Evolutionary conservation across 2,797 vertebrate genomes (phyloP), one percentile per base, ranked within the genome.

Genomic region (Notolepis coatsorum): DNA sequence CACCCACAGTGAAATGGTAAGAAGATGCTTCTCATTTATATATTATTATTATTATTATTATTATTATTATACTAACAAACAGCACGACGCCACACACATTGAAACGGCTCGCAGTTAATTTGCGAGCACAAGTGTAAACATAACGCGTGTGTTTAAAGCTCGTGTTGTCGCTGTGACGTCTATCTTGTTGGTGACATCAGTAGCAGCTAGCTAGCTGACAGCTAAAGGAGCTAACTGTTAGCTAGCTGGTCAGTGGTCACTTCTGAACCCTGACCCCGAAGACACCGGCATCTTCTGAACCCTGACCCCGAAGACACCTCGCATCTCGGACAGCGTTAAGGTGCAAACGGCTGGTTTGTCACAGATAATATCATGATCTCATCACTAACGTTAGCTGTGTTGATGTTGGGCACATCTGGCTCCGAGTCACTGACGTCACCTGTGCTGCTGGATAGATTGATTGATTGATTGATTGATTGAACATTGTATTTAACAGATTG

Each of bases 1-100:
- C 53, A 77, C 71, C 81, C 71, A 63, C 74, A 68, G 53, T 84
- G 84, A 88, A 79, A 94, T 94, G 92, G 93, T 94, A 86, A 89
- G 91, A n/a, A 73, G 0, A 68, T 39, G 39, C 24, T 3, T 5
- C 0, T 47, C 7, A 21, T 12, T 10, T 48, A 1, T n/a, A n/a
- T n/a, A n/a, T n/a, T n/a, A n/a, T n/a, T n/a, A n/a, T n/a, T n/a
- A n/a, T n/a, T n/a, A n/a, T n/a, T n/a, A n/a, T n/a, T n/a, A n/a
- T n/a, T n/a, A n/a, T n/a, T n/a, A n/a, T n/a, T n/a, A n/a, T 31
- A 0, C 18, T 10, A 1, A 45, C 33, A 24, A 48, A 73, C 15
- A 3, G 4, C 10, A 0, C 1, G 2, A 5, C 2, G 5, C 30
- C 30, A 31, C 3, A 10, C 0, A 3, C 3, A 4, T 10, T 0